These are phyloP conservation scores for Harlomillsia oculata DNA, from an alignment of 1,140 invertebrate species.

Conservation along the genomic window DNA sequence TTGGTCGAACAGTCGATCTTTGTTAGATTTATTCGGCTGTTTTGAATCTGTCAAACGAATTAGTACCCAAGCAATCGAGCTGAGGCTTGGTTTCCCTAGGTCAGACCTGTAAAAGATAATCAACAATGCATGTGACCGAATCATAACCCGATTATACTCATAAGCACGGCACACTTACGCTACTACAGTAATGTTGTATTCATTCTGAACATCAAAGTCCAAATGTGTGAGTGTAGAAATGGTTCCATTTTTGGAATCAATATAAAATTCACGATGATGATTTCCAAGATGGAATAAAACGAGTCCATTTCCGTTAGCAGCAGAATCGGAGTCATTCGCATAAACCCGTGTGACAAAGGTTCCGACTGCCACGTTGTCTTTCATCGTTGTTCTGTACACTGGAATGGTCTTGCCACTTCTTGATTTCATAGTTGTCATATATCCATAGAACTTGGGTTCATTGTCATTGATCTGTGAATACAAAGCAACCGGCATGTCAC, in stretches of 20 bases:
- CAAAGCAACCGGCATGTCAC: background rate
- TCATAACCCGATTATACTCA: conserved; percentile 41
- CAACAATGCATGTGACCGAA: no score
- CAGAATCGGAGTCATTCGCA: conserved; percentile 74
- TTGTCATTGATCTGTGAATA: conserved; percentile 35
- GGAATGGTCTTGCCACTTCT: conserved; percentile 43
- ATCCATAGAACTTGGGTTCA: conserved; percentile 58
- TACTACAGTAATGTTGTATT: conserved; percentile 65
- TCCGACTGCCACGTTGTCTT: conserved; percentile 58
- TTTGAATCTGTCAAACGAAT: conserved; percentile 54
- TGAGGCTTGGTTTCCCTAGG: conserved; percentile 66
- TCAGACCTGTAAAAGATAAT: no score
- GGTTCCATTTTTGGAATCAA: conserved; percentile 68
- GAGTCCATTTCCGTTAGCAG: conserved; percentile 71
- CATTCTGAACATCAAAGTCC: conserved; percentile 55
- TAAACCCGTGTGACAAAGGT: conserved; percentile 58
- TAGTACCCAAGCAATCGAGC: conserved; percentile 59
- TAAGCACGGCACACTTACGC: background rate
- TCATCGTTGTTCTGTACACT: conserved; percentile 57
- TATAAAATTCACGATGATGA: conserved; percentile 47
- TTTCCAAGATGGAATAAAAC: conserved; percentile 56
- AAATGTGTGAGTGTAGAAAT: conserved; percentile 62
- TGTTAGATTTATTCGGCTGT: conserved; percentile 43
- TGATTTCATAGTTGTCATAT: conserved; percentile 42
- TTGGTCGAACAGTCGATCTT: conserved; percentile 28